Percentiles rank a stretch among this genome's conserved stretches.
Conservation (phyloP, 1,140 invertebrate species). For the Reticulitermes speratus region DNA sequence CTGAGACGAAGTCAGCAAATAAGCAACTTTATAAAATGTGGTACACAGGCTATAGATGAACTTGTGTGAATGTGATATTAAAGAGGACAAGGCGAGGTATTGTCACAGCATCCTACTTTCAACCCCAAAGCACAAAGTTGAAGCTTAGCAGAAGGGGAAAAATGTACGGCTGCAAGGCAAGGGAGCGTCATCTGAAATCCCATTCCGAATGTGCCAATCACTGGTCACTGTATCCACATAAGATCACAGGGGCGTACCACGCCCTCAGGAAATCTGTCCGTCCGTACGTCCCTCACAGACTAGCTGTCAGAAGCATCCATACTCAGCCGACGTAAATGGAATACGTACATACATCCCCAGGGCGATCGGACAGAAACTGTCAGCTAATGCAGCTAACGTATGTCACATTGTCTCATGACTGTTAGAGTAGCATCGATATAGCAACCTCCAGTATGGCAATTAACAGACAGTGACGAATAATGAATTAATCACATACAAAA, state of each 20-base stretch:
- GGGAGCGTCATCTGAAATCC: neutral
- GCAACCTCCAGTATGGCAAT: neutral
- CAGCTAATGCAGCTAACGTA: neutral
- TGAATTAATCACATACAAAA: neutral
- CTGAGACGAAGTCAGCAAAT: too few species aligned
- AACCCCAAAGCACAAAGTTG: neutral
- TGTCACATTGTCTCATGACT: neutral
- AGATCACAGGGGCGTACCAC: neutral
- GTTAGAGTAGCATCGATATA: neutral
- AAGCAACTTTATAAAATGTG: too few species aligned
- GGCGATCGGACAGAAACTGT: neutral
- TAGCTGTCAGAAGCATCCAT: neutral
- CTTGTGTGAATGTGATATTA: neutral
- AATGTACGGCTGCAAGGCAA: neutral
- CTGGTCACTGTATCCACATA: conserved; percentile 1
- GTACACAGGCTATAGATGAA: neutral
- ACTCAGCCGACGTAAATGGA: neutral
- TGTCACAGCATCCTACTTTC: neutral
- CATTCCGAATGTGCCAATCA: conserved; percentile 1
- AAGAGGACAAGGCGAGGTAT: neutral
- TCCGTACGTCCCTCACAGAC: neutral
- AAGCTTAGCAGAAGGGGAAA: neutral
- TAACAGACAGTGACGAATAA: neutral
- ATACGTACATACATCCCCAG: neutral
- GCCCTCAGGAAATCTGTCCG: neutral